Percentiles rank a stretch among this genome's conserved stretches.
Evolutionary conservation across 2,888 invertebrate species (phyloP).

Genomic region (Apeira syringaria): DNA sequence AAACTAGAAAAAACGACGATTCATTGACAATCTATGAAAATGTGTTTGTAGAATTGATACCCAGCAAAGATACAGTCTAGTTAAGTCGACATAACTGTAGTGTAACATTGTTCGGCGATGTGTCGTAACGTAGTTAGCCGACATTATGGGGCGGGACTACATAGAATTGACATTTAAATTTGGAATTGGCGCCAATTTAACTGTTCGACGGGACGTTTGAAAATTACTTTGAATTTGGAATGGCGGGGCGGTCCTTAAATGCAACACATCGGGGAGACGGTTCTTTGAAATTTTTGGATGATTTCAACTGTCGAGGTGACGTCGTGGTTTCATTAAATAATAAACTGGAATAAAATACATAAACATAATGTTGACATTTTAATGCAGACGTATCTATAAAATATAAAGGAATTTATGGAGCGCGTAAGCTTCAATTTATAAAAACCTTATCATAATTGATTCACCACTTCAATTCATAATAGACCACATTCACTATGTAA

Average conservation of each 20-base stretch:
- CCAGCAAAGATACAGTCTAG: background rate
- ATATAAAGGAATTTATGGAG: no score
- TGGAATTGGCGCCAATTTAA: conserved; percentile 52
- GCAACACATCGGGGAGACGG: background rate
- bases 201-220: conserved; percentile 16
- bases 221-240: conserved; percentile 20
- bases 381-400: no score
- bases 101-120: conserved; percentile 44
- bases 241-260: background rate
- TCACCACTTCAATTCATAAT: conserved; percentile 6
- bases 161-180: conserved; percentile 44
- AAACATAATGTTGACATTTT: no score
- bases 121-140: conserved; percentile 25
- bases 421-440: no score
- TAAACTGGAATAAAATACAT: no score
- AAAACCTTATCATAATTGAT: conserved; percentile 19
- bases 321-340: no score
- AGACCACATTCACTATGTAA: conserved; percentile 7
- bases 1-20: no score
- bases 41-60: no score
- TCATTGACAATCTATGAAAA: no score
- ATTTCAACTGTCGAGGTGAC: background rate
- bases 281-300: background rate
- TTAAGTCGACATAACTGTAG: conserved; percentile 8
- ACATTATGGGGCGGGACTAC: conserved; percentile 33